These are phyloP conservation scores for Parauchenoglanis ngamensis DNA, from an alignment of 2,797 vertebrate genomes.

Conservation along the genomic window DNA sequence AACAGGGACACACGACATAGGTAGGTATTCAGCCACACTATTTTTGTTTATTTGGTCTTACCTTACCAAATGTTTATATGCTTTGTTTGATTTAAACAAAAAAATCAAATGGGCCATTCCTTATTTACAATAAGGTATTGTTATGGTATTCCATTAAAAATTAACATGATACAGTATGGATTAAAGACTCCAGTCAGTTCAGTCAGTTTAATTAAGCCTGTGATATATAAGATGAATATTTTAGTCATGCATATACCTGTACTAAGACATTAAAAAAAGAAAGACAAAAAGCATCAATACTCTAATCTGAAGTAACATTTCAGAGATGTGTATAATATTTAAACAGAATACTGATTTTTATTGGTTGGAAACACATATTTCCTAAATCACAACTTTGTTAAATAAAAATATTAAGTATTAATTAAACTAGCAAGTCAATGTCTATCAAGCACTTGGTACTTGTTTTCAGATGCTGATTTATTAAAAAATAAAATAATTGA, in stretches of 20 bases:
- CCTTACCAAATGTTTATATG: not conserved
- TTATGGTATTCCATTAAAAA: not conserved
- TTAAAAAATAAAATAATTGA: not conserved
- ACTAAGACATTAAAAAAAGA: not conserved
- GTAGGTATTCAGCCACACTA: conserved; percentile 62
- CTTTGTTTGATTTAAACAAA: conserved; percentile 1
- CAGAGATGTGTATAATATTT: not conserved
- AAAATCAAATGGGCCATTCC: not conserved
- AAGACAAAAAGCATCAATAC: too few species aligned
- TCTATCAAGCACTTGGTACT: not conserved
- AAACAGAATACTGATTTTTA: not conserved
- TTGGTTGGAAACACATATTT: too few species aligned
- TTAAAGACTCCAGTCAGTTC: not conserved
- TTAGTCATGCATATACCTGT: not conserved
- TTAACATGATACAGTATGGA: not conserved
- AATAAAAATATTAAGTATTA: too few species aligned
- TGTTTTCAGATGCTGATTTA: not conserved
- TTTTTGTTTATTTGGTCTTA: not conserved
- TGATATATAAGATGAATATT: not conserved
- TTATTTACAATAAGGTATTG: not conserved
- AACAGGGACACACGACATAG: conserved; percentile 97
- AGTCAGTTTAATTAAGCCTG: not conserved
- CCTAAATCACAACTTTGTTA: too few species aligned
- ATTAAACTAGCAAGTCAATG: not conserved
- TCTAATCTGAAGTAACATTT: not conserved